phyloP scores from a whole-genome alignment of 2,797 vertebrate species.

The Antrozous pallidus region DNA sequence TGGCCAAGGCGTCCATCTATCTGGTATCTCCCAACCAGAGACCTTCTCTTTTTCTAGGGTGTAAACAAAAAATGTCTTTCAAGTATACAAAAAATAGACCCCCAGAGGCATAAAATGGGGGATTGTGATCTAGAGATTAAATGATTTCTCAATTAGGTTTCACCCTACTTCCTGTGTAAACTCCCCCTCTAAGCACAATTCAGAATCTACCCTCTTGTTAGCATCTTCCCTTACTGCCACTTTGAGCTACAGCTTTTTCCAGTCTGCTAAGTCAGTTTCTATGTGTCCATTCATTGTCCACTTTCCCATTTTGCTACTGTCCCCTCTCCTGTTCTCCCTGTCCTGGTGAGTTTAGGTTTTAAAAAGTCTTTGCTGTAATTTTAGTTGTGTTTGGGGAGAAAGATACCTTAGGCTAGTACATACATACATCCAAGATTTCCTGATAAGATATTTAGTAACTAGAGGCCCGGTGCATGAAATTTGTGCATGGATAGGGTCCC shows the following conservation, averaged over 20 bases:
- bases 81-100: neutral
- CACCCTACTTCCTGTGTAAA: neutral
- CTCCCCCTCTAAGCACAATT: neutral
- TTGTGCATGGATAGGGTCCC: too few species aligned
- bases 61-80: neutral
- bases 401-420: neutral
- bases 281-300: neutral
- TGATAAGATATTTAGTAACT: neutral
- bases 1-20: neutral
- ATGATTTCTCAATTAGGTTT: neutral
- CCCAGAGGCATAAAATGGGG: neutral
- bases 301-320: neutral
- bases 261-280: neutral
- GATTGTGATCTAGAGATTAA: neutral
- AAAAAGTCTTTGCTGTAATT: neutral
- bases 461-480: too few species aligned
- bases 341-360: neutral
- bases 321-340: neutral
- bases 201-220: neutral
- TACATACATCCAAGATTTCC: neutral
- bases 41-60: neutral
- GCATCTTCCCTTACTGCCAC: neutral
- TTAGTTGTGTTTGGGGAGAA: neutral
- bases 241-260: neutral
- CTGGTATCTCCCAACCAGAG: neutral